phyloP scores from a whole-genome alignment of 2,888 invertebrate species.

The Troides oblongomaculatus region DNA sequence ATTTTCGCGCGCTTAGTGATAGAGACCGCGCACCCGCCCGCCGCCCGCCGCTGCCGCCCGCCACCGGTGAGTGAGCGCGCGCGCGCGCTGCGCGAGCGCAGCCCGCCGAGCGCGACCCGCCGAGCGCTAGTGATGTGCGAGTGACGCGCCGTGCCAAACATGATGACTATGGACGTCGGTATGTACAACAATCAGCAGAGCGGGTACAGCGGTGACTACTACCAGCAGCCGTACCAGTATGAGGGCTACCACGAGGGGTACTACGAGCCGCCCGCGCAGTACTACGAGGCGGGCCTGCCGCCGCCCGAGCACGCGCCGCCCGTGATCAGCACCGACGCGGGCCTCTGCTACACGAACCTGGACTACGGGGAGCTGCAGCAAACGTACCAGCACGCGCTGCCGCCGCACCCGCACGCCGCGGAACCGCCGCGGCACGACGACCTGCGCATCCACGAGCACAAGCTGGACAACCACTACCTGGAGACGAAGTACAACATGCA shows the following conservation, averaged over 20 bases:
- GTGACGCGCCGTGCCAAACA: conserved; percentile 68
- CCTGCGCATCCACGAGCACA: conserved; percentile 68
- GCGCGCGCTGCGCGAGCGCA: conserved; percentile 66
- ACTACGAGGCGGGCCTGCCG: conserved; percentile 73
- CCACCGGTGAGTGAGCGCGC: conserved; percentile 60
- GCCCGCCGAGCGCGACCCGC: conserved; percentile 51
- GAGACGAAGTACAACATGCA: conserved; percentile 78
- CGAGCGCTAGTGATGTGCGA: conserved; percentile 66
- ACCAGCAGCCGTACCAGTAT: conserved; percentile 74
- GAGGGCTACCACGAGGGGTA: conserved; percentile 73
- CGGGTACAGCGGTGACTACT: conserved; percentile 75
- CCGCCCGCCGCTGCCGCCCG: no score
- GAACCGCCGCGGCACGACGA: conserved; percentile 79
- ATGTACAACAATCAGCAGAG: conserved; percentile 86
- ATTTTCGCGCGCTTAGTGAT: conserved; percentile 68
- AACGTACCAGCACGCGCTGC: conserved; percentile 76
- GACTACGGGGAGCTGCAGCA: conserved; percentile 83
- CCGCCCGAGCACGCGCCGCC: conserved; percentile 74
- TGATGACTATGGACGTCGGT: conserved; percentile 91
- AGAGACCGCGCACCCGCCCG: conserved; percentile 40
- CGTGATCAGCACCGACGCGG: conserved; percentile 91
- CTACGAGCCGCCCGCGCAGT: conserved; percentile 72
- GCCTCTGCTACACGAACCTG: conserved; percentile 93
- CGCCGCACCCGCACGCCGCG: conserved; percentile 78
- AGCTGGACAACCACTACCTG: conserved; percentile 72